Base-by-base conservation (phyloP, 2,797 vertebrate genomes). In the Poeciliopsis turneri region DNA sequence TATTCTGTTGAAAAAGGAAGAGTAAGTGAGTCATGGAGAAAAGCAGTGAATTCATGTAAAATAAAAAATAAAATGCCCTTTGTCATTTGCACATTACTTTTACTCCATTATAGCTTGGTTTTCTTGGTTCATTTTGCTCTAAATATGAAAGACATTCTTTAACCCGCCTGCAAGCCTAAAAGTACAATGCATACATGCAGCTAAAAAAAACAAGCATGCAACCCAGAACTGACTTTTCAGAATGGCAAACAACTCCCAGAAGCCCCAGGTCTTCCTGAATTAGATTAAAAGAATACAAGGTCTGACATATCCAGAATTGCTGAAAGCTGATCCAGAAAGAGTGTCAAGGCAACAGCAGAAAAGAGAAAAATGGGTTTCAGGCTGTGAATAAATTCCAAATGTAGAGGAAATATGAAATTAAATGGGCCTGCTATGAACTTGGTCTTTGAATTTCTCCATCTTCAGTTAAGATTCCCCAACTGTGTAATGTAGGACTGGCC, bases 401-500 rank as follows among this genome's bases (percentile, higher is more conserved):
- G 12, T 43, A 11, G 82, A 83, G 70, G 61, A 81, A 49, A 66
- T 70, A 78, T 70, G 81, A 87, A 72, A 78, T 70, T 80, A 87
- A 81, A 75, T 28, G 78, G 33, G 75, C 45, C 69, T 33, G 49
- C 81, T 83, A 79, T 82, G 75, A 68, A 79, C 74, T 78, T 78
- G 81, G 49, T 74, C 75, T 91, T 41, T 78, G 61, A 83, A 90
- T 87, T 88, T 82, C 49, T 86, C 36, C 82, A 82, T 84, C 74
- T 91, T 77, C 41, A 83, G 77, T 84, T 87, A 75, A 70, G 80
- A 76, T 68, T 86, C 64, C 59, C 78, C 55, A 49, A 80, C 84
- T 90, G 87, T 79, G 85, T 89, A 90, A 90, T 86, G 85, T 89
- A 82, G 81, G 79, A 79, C 89, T 84, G 76, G 75, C 77, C 84